phyloP scores from a whole-genome alignment of 1,140 invertebrate genomes.

The Plectrocnemia conspersa region DNA sequence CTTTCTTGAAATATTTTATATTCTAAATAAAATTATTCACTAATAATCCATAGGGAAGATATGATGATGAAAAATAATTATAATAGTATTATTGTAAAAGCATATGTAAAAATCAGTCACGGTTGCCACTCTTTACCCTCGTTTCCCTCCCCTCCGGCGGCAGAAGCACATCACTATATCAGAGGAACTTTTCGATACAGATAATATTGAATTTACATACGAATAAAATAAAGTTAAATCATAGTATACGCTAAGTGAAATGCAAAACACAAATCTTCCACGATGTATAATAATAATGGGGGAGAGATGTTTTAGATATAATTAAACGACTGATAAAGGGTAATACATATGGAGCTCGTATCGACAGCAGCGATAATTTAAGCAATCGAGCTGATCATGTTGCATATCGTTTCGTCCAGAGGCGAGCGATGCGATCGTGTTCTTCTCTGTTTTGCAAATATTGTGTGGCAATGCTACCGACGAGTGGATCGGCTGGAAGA shows the following conservation, averaged over 20 bases:
- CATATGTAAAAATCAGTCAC: constrained; percentile 33
- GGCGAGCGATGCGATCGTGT: constrained; percentile 93
- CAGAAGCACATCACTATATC: constrained; percentile 13
- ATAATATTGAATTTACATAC: not conserved
- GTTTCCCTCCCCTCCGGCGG: not conserved
- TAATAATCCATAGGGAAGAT: constrained; percentile 27
- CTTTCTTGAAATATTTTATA: constrained; percentile 13
- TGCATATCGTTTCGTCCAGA: constrained; percentile 97
- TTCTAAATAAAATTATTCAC: constrained; percentile 25
- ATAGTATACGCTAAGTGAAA: not conserved
- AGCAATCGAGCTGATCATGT: constrained; percentile 64
- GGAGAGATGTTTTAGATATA: not conserved
- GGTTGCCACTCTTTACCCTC: constrained; percentile 19
- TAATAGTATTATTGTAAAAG: constrained; percentile 30
- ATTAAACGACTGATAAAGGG: constrained; percentile 10
- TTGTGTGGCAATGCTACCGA: constrained; percentile 96
- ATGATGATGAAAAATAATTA: constrained; percentile 24
- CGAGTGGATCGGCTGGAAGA: constrained; percentile 85
- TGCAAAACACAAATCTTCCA: not conserved
- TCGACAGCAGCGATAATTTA: constrained; percentile 13
- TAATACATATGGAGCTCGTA: constrained; percentile 14
- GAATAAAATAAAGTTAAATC: not conserved
- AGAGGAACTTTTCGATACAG: constrained; percentile 16
- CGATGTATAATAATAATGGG: not conserved
- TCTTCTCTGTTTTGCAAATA: constrained; percentile 96